These are phyloP conservation scores for Pteromalus puparum DNA, from an alignment of 1,140 invertebrate genomes.

Conservation along the genomic window DNA sequence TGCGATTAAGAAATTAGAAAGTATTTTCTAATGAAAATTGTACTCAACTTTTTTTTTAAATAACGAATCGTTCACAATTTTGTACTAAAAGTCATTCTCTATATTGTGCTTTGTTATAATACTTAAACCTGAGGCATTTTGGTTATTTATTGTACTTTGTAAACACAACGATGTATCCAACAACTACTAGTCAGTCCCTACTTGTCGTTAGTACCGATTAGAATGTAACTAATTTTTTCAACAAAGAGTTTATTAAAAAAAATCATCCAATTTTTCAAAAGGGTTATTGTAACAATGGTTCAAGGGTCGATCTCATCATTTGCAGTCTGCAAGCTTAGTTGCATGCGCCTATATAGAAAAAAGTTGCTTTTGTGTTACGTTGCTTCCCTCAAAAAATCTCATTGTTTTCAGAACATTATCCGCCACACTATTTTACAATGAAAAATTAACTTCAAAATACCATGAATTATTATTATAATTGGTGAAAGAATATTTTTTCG, in stretches of 20 bases:
- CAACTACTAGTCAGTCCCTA: slow-evolving; percentile 75
- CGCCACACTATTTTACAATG: background rate
- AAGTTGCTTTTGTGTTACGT: slow-evolving; percentile 67
- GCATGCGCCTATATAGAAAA: slow-evolving; percentile 68
- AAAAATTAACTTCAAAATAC: background rate
- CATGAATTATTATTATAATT: no score
- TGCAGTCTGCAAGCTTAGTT: slow-evolving; percentile 63
- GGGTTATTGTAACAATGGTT: slow-evolving; percentile 50
- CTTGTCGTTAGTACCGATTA: slow-evolving; percentile 50
- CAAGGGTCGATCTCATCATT: slow-evolving; percentile 56
- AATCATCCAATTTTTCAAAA: slow-evolving; percentile 28
- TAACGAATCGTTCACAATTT: background rate
- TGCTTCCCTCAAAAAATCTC: slow-evolving; percentile 50
- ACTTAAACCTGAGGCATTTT: slow-evolving; percentile 13
- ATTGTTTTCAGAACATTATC: slow-evolving; percentile 35
- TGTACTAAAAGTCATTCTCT: slow-evolving; percentile 7
- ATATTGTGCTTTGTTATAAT: slow-evolving; percentile 2
- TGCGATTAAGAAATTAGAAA: background rate
- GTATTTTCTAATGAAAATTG: no score
- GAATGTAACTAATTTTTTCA: slow-evolving; percentile 39
- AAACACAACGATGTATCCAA: slow-evolving; percentile 66
- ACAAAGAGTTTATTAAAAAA: slow-evolving; percentile 21
- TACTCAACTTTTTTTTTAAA: background rate
- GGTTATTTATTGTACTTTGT: slow-evolving; percentile 22
- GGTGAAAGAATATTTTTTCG: background rate